Percentiles rank a stretch among this genome's conserved stretches.
These are phyloP conservation scores for Drosophila dives DNA, from an alignment of 2,888 invertebrate species.

Conservation along the genomic window DNA sequence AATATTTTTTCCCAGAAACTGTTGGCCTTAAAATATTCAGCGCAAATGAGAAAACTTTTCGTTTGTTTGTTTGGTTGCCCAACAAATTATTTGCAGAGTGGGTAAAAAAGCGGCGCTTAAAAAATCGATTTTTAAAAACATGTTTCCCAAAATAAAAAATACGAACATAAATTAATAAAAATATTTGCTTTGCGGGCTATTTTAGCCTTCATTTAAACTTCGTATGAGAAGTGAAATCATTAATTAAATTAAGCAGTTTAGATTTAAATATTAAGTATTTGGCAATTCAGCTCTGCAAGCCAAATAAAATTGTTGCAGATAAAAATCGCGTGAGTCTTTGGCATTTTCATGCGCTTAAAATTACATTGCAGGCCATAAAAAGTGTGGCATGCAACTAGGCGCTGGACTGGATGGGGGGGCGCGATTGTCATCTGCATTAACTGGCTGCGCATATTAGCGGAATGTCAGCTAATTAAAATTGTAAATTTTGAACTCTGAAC, in stretches of 20 bases:
- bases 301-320: constrained; percentile 16
- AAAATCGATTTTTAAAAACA: constrained; percentile 12
- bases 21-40: constrained; percentile 59
- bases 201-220: background rate
- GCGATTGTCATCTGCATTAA: constrained; percentile 46
- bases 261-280: background rate
- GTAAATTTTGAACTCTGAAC: constrained; percentile 72
- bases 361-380: constrained; percentile 27
- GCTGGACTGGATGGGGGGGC: background rate
- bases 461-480: constrained; percentile 72
- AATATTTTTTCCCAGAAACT: constrained; percentile 25
- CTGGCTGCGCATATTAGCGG: constrained; percentile 45
- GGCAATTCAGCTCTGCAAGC: background rate
- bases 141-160: background rate
- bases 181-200: background rate
- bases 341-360: constrained; percentile 20
- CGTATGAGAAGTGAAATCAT: background rate
- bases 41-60: constrained; percentile 60
- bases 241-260: constrained; percentile 2
- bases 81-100: constrained; percentile 31
- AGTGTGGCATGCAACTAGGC: constrained; percentile 34
- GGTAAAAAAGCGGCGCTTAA: constrained; percentile 22
- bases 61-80: constrained; percentile 17
- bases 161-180: background rate
- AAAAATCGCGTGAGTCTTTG: constrained; percentile 42